Evolutionary conservation across 2,113 vertebrate genomes (phyloP), one percentile per base, ranked within the genome.

Genomic region (Alexandromys fortis): DNA sequence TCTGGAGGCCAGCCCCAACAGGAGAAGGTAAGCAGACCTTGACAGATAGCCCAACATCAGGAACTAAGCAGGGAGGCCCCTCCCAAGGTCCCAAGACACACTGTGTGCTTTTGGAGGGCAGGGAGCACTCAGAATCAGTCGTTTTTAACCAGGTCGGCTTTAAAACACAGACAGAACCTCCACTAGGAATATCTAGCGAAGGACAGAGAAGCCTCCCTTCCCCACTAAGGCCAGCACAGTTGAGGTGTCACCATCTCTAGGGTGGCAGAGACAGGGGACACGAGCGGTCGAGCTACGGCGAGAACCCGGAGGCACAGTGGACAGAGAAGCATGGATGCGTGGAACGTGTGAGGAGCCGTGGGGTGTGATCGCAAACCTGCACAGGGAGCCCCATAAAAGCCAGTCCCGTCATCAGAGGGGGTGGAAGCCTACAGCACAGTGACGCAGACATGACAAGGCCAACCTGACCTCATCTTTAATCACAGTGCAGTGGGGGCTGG

Each of bases 401-500:
- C 21, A 47, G 90, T 94, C 61, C 88, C 95, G 67, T 92, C 89
- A 89, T 73, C 86, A 93, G 81, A 55, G 61, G 73, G 72, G 45
- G 96, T 94, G 92, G 92, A 93, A 73, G 67, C 52, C 81, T 88
- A 26, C 87, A 85, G 58, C 85, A 91, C 21, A 49, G 77, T 89
- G 90, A 93, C 63, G 92, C 93, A 77, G 45, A 83, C 58, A 47
- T 94, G 86, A 94, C 61, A 93, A 90, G 35, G 58, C 77, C 96
- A 94, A 92, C 90, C 67, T 96, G 93, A 94, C 79, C 45, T 97
- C 96, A 92, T 92, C 95, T 94, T 96, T 96, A 96, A 97, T 97
- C 83, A 96, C 16, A 79, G 49, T 75, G 65, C 77, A 26, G 47
- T 87, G 45, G 73, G 21, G 38, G 89, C 49, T 24, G 21, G 33